Percentiles rank a stretch among this genome's conserved stretches.
Evolutionary conservation across 2,113 vertebrate genomes (phyloP).

Genomic region (Cyprinodon brontotheroides): DNA sequence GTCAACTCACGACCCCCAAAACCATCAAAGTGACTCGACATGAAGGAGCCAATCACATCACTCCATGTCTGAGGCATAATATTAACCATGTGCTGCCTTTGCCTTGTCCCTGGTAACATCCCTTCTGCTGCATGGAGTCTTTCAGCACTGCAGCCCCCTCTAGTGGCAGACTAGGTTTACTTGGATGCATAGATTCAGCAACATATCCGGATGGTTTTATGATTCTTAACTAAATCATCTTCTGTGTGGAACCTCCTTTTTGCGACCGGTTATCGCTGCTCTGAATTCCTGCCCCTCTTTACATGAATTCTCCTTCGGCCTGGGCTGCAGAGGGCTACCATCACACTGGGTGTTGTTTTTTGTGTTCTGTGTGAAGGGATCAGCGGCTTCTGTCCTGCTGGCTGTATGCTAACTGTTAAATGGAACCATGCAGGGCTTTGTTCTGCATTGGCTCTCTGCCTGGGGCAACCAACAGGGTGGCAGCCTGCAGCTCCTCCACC

Average conservation of each 20-base stretch:
- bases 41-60: slow-evolving; percentile 34
- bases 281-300: not conserved
- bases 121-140: not conserved
- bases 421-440: slow-evolving; percentile 41
- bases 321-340: slow-evolving; percentile 13
- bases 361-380: slow-evolving; percentile 36
- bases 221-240: not conserved
- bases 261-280: not conserved
- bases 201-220: not conserved
- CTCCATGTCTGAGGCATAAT: slow-evolving; percentile 14
- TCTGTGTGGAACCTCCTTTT: not conserved
- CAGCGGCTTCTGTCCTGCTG: slow-evolving; percentile 52
- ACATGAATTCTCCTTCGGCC: not conserved
- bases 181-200: not conserved
- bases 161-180: slow-evolving; percentile 10
- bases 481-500: slow-evolving; percentile 51
- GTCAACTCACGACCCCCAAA: slow-evolving; percentile 26
- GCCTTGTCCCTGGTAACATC: slow-evolving; percentile 1
- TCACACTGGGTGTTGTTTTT: slow-evolving; percentile 32
- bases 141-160: slow-evolving; percentile 40
- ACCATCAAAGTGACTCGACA: slow-evolving; percentile 17
- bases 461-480: slow-evolving; percentile 13
- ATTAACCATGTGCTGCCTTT: not conserved
- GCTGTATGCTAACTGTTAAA: slow-evolving; percentile 44
- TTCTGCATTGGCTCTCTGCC: slow-evolving; percentile 35